Conservation (phyloP, 2,888 invertebrate species). For the Cerastis leucographa region DNA sequence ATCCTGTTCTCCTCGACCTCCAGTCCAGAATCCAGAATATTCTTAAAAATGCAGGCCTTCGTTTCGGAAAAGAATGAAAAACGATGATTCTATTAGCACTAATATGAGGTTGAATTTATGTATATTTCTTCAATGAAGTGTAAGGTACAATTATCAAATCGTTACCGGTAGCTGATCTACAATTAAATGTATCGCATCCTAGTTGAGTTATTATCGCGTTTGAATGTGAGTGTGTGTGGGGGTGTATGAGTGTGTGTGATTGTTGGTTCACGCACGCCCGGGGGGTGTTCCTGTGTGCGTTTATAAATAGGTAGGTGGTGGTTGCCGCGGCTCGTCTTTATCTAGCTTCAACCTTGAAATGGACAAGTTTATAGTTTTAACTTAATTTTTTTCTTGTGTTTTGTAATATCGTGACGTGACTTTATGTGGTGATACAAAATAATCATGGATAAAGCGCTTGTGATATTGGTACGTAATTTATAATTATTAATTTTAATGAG, state of each 20-base stretch:
- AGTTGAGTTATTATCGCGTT: constrained; percentile 53
- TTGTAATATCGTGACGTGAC: constrained; percentile 68
- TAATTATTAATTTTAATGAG: not conserved
- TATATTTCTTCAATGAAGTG: constrained; percentile 21
- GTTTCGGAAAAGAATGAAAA: not conserved
- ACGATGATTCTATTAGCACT: not conserved
- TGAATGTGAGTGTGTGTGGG: constrained; percentile 64
- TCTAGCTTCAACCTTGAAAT: constrained; percentile 86
- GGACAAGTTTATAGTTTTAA: constrained; percentile 76
- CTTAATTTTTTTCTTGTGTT: constrained; percentile 63
- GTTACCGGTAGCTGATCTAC: constrained; percentile 61
- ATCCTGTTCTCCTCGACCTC: not conserved
- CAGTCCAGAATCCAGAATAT: not conserved
- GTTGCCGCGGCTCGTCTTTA: constrained; percentile 80
- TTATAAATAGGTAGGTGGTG: constrained; percentile 88
- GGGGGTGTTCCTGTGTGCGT: constrained; percentile 81
- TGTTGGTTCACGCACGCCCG: constrained; percentile 58
- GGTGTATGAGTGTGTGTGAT: constrained; percentile 62
- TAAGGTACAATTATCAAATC: constrained; percentile 63
- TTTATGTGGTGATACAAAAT: constrained; percentile 69
- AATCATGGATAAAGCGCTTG: constrained; percentile 81
- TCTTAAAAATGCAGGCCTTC: not conserved
- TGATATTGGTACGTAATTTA: constrained; percentile 77
- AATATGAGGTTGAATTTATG: not conserved
- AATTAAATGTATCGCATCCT: constrained; percentile 67